Evolutionary conservation across 2,113 vertebrate species (phyloP), one percentile per base, ranked within the genome.

Genomic region (Lamprotornis superbus): DNA sequence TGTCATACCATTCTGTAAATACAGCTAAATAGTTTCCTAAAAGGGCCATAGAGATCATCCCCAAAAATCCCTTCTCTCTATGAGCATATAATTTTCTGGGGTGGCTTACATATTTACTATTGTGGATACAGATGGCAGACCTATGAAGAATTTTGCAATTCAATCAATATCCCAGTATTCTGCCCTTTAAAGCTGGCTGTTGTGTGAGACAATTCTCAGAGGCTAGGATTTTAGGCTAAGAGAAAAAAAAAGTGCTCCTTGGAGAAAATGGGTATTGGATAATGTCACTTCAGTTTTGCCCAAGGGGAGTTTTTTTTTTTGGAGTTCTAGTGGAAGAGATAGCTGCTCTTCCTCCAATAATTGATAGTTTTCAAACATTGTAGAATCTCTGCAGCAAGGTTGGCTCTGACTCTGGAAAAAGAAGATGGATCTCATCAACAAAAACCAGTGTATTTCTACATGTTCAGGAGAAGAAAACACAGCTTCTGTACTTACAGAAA

Each of bases 61-160:
- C 6, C 31, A 64, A 68, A 75, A 0, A 0, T 1, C 23, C 24
- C 9, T 27, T 53, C n/a, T 47, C 5, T 46, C n/a, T 37, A 7
- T 3, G 24, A 40, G 5, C 2, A 0, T 5, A 13, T 42, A 24
- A 59, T 35, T 73, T 81, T 33, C 23, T 50, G 6, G 52, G 18
- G 22, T n/a, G 25, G 19, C 15, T 79, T 37, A 64, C 23, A 14
- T 59, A 40, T 21, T 55, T 55, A 33, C 12, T 37, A 2, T 60
- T 80, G 56, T 70, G 35, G n/a, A 24, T 24, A 49, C 8, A 37
- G 12, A 52, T 20, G 9, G 18, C 22, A 73, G 49, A 35, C 11
- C 56, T 55, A 5, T 3, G 20, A 40, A 25, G 3, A 69, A 47
- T 79, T 86, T 27, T 68, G 24, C 13, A 17, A 53, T 35, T 83